Conservation (phyloP, 2,888 invertebrate species). For the Vannuccia rotundouncinata region DNA sequence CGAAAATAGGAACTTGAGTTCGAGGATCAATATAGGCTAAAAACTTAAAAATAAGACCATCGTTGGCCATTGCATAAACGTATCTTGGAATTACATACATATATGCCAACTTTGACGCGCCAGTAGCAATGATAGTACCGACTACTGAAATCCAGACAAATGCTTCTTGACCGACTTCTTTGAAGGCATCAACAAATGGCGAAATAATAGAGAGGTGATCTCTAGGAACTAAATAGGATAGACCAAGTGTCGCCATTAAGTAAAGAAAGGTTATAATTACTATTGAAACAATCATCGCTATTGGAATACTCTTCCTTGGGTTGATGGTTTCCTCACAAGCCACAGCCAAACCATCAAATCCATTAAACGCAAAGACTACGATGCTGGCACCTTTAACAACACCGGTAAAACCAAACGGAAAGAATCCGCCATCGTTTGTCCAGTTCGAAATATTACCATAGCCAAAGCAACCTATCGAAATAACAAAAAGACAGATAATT, state of each 20-base stretch:
- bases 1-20: constrained; percentile 32
- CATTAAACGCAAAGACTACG: constrained; percentile 39
- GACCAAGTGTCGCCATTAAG: constrained; percentile 31
- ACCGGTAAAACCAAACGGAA: constrained; percentile 31
- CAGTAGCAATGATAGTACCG: constrained; percentile 38
- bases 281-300: constrained; percentile 36
- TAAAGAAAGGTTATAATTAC: constrained; percentile 38
- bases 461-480: constrained; percentile 37
- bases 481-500: constrained; percentile 27
- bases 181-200: constrained; percentile 38
- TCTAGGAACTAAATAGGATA: constrained; percentile 36
- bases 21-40: constrained; percentile 28
- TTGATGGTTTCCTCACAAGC: constrained; percentile 39
- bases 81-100: constrained; percentile 38
- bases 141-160: constrained; percentile 36
- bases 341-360: constrained; percentile 38
- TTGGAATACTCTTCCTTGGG: constrained; percentile 37
- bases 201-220: constrained; percentile 24
- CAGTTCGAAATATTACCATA: constrained; percentile 33
- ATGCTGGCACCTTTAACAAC: constrained; percentile 35
- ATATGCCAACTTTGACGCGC: constrained; percentile 36
- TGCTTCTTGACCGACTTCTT: background rate
- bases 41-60: constrained; percentile 38
- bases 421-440: constrained; percentile 35
- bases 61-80: constrained; percentile 37